phyloP scores from a whole-genome alignment of 2,888 invertebrate genomes.

The Lasioglossum oenotherae region DNA sequence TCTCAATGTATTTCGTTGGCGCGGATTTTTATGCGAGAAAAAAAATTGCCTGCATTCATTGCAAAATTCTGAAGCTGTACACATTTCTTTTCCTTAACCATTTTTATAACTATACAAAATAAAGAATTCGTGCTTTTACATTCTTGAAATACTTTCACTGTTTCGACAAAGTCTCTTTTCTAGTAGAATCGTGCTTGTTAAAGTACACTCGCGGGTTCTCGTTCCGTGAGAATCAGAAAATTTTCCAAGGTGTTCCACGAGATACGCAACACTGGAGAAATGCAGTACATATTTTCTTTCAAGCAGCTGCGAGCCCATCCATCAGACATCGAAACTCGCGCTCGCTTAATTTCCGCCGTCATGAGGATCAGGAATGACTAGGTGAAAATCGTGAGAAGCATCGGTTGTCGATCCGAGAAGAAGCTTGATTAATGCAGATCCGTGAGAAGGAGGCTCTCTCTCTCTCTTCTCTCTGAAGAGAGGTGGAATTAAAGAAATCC shows the following conservation, averaged over 20 bases:
- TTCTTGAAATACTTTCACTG: neutral
- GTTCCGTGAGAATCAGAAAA: too few relatives aligned
- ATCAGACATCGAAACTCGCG: neutral
- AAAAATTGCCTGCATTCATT: neutral
- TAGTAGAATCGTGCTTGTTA: too few relatives aligned
- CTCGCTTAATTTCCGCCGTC: neutral
- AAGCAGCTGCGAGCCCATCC: neutral
- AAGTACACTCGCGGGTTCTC: too few relatives aligned
- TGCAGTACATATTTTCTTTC: neutral
- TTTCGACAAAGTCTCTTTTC: too few relatives aligned
- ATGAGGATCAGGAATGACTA: neutral
- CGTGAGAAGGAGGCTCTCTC: neutral
- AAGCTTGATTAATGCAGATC: constrained; percentile 12
- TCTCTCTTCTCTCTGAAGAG: neutral
- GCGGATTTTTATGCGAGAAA: neutral
- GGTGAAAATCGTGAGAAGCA: constrained; percentile 6
- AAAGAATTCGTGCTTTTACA: neutral
- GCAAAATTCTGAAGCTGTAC: neutral
- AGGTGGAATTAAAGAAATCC: constrained; percentile 19
- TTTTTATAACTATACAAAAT: neutral
- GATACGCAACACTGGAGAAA: neutral
- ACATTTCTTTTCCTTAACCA: neutral
- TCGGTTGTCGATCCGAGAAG: neutral
- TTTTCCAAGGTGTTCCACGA: neutral
- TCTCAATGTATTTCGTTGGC: neutral